Base-by-base conservation (phyloP, 92 coral and sea anemone genomes). In the Scolanthus callimorphus region DNA sequence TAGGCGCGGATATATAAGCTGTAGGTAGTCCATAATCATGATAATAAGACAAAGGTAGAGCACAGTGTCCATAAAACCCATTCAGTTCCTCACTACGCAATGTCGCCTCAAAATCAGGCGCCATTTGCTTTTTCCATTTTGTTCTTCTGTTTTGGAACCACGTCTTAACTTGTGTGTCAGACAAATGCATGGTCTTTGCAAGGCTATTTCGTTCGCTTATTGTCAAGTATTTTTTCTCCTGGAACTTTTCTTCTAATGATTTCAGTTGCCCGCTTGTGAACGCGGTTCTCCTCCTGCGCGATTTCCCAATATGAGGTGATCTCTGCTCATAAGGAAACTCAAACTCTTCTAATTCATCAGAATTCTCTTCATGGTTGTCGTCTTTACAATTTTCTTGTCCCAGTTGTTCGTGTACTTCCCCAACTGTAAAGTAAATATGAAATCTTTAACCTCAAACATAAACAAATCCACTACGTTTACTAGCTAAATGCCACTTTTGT, bases 131-230 rank as follows among this genome's bases (percentile, higher is more conserved):
- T 63, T 91, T 91, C 97, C 97, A 91, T 69, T 91, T 91, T 19
- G 97, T 91, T 43, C 97, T 75, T 27, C 97, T 72, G 34, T 91
- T 91, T 61, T 91, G 97, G 51, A 91, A 91, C 97, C 97, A 91
- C 1, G 97, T 91, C 58, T 91, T 91, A 41, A 91, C 96, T 68
- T 91, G 97, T 22, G 97, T 91, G 63, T 91, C 97, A 20, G 96
- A 88, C 10, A 91, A 78, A 58, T 81, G 85, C 80, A 91, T 81
- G 24, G 77, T 69, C 54, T 85, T 81, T 1, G 97, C 97, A 64
- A 91, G 85, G 63, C 72, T 88, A 70, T 92, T 92, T 63, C 97
- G 56, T 62, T 92, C 97, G 55, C 97, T 81, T 27, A 92, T 92
- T 23, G 97, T 92, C 28, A 92, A 79, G 77, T 92, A 92, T 70